These are phyloP conservation scores for Bufotes viridis DNA, from an alignment of 2,797 vertebrate species.

Conservation along the genomic window DNA sequence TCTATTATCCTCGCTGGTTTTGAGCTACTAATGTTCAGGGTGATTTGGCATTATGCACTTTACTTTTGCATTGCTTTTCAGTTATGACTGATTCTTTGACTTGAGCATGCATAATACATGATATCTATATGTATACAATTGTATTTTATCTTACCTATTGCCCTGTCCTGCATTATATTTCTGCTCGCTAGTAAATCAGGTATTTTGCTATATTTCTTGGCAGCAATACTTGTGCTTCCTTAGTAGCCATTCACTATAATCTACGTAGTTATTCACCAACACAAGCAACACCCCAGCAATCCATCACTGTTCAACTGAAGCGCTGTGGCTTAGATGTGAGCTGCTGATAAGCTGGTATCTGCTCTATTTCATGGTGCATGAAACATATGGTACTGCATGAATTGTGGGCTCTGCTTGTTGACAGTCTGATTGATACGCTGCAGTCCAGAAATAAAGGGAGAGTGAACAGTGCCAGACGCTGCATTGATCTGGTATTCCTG, in stretches of 20 bases:
- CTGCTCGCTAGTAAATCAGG: too few species aligned
- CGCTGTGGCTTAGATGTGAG: background rate
- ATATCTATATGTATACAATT: too few species aligned
- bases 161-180: too few species aligned
- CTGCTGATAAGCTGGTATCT: background rate
- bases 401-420: conserved; percentile 19
- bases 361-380: background rate
- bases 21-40: too few species aligned
- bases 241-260: too few species aligned
- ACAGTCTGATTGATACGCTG: background rate
- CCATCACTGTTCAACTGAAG: conserved; percentile 5
- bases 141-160: too few species aligned
- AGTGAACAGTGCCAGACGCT: conserved; percentile 15
- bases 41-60: too few species aligned
- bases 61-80: too few species aligned
- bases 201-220: background rate
- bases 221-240: too few species aligned
- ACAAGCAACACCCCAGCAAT: background rate
- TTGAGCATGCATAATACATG: too few species aligned
- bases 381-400: conserved; percentile 35
- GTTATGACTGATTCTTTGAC: too few species aligned
- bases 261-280: background rate
- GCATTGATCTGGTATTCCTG: conserved; percentile 32
- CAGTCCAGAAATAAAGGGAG: conserved; percentile 35
- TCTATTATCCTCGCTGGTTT: too few species aligned